Percentiles rank a stretch among this genome's conserved stretches.
These are phyloP conservation scores for Myopa testacea DNA, from an alignment of 2,888 invertebrate genomes.

Conservation along the genomic window DNA sequence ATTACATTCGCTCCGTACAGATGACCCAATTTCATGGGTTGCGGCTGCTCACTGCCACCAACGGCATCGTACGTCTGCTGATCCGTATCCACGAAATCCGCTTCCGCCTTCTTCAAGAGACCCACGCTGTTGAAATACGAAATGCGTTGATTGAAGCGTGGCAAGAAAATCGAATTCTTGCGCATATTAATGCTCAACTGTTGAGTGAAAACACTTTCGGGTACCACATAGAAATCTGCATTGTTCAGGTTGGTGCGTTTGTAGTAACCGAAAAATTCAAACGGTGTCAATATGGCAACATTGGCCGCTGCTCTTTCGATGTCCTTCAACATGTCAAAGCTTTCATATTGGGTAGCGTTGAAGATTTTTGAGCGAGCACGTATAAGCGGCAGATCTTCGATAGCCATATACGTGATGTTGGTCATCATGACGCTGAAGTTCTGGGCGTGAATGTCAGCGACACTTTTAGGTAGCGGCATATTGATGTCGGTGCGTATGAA, in stretches of 20 bases:
- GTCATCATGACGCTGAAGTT: conserved; percentile 49
- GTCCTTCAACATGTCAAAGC: conserved; percentile 46
- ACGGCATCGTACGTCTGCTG: not conserved
- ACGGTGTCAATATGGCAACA: conserved; percentile 48
- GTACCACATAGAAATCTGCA: conserved; percentile 47
- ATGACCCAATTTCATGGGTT: conserved; percentile 40
- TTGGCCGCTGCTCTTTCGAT: conserved; percentile 3
- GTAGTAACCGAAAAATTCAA: conserved; percentile 51
- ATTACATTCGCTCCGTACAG: conserved; percentile 43
- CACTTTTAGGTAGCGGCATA: conserved; percentile 45
- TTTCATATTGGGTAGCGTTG: conserved; percentile 45
- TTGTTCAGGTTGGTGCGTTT: conserved; percentile 40
- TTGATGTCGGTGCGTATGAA: conserved; percentile 50
- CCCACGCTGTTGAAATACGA: conserved; percentile 46
- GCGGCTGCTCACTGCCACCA: conserved; percentile 42
- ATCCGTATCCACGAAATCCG: conserved; percentile 39
- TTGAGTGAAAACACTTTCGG: conserved; percentile 49
- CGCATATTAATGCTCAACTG: conserved; percentile 53
- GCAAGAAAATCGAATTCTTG: conserved; percentile 49
- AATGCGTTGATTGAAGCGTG: conserved; percentile 48
- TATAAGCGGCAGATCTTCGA: conserved; percentile 42
- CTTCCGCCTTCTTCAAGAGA: conserved; percentile 47
- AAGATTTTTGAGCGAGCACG: conserved; percentile 41
- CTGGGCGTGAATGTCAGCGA: conserved; percentile 42
- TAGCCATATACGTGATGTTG: conserved; percentile 25